phyloP scores from a whole-genome alignment of 2,888 invertebrate genomes.

The Rotaria magnacalcarata region DNA sequence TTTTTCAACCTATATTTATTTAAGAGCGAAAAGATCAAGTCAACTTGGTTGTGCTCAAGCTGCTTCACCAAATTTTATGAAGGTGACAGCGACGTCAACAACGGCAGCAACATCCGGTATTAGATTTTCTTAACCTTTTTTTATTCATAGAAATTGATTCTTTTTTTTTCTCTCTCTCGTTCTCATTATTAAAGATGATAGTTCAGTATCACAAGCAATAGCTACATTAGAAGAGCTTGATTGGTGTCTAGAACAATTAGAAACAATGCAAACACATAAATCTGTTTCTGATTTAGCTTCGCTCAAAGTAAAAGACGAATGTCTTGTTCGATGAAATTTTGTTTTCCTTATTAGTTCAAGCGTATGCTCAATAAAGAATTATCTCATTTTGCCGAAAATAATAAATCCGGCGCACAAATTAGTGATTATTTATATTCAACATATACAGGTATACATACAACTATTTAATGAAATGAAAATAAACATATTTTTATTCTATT shows the following conservation, averaged over 20 bases:
- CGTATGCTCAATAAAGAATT: constrained; percentile 98
- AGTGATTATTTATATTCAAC: constrained; percentile 98
- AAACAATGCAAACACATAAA: constrained; percentile 97
- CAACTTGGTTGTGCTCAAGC: background rate
- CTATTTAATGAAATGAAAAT: no score
- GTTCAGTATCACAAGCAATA: constrained; percentile 64
- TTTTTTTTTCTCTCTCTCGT: no score
- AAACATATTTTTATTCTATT: no score
- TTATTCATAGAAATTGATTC: no score
- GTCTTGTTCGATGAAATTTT: constrained; percentile 49
- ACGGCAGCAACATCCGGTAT: background rate
- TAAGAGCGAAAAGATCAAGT: background rate
- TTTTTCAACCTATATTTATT: background rate
- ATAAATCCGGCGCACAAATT: constrained; percentile 97
- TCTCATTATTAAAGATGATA: background rate
- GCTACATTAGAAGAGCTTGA: constrained; percentile 97
- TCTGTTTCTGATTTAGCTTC: constrained; percentile 99
- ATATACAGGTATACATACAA: constrained; percentile 80
- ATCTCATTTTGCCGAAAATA: constrained; percentile 96
- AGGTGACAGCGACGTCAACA: background rate
- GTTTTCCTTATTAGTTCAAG: constrained; percentile 74
- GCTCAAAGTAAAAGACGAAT: constrained; percentile 74
- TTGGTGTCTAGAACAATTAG: constrained; percentile 98
- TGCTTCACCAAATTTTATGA: background rate
- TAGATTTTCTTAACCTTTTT: background rate